phyloP scores from a whole-genome alignment of 2,888 invertebrate species.

The Protonemura montana region DNA sequence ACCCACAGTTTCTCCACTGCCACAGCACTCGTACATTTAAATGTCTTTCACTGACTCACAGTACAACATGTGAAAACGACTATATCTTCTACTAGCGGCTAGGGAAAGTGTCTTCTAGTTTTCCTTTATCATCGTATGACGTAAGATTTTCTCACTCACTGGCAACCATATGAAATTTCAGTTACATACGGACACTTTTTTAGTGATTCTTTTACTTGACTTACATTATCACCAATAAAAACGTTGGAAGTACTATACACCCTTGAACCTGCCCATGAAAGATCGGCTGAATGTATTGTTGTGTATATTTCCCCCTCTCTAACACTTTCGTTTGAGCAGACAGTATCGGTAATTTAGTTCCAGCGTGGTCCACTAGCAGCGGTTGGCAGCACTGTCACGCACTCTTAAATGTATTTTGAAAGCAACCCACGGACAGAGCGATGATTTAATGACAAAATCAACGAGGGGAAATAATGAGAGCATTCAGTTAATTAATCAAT shows the following conservation, averaged over 20 bases:
- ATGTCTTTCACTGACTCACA: constrained; percentile 1
- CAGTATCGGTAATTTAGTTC: constrained; percentile 35
- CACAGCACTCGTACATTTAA: constrained; percentile 49
- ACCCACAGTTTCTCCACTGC: constrained; percentile 44
- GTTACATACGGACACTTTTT: constrained; percentile 22
- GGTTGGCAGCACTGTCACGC: not conserved
- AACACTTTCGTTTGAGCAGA: constrained; percentile 32
- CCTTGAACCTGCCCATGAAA: constrained; percentile 45
- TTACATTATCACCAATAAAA: constrained; percentile 37
- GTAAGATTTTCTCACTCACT: constrained; percentile 34
- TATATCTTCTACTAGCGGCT: not conserved
- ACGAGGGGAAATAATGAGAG: too few species aligned
- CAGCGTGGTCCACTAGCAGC: not conserved
- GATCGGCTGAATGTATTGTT: constrained; percentile 41
- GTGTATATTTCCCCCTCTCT: constrained; percentile 25
- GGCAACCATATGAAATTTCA: constrained; percentile 16
- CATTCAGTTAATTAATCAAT: too few species aligned
- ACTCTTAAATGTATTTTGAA: not conserved
- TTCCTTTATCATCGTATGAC: constrained; percentile 29
- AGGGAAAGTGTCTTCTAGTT: constrained; percentile 35
- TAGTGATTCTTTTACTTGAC: constrained; percentile 23
- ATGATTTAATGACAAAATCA: too few species aligned
- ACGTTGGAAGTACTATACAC: constrained; percentile 32
- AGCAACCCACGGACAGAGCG: too few species aligned
- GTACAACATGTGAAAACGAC: not conserved